Evolutionary conservation across 2,797 vertebrate genomes (phyloP).

Genomic region (Phataginus tetradactyla): DNA sequence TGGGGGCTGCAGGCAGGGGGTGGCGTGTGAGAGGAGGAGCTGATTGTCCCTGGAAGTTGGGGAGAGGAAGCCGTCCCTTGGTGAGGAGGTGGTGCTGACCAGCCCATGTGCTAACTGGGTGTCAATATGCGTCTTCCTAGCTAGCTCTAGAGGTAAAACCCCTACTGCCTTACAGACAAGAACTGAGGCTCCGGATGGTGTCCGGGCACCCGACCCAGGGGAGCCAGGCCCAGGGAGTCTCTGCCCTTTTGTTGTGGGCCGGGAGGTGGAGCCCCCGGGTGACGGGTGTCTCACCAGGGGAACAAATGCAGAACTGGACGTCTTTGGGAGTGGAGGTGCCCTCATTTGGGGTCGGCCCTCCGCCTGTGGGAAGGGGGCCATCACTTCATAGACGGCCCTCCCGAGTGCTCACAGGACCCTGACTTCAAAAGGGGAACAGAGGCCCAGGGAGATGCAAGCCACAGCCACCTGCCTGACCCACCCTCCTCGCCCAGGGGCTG

Average conservation of each 20-base stretch:
- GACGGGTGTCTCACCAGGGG: neutral
- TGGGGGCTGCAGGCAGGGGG: neutral
- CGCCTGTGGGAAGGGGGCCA: neutral
- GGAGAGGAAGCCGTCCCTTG: neutral
- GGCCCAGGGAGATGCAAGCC: neutral
- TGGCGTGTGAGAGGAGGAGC: neutral
- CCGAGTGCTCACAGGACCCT: rapidly evolving
- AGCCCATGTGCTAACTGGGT: rapidly evolving
- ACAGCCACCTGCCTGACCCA: rapidly evolving
- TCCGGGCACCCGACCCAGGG: neutral
- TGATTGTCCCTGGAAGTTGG: neutral
- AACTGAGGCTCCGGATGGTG: rapidly evolving
- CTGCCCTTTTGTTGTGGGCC: rapidly evolving
- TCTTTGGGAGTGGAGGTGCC: neutral
- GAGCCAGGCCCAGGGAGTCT: neutral
- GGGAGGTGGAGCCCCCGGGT: neutral
- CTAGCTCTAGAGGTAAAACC: neutral
- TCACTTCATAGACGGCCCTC: rapidly evolving
- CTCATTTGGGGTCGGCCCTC: neutral
- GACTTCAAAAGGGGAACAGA: rapidly evolving
- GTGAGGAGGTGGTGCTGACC: neutral
- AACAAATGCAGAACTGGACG: neutral
- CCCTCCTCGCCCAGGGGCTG: rapidly evolving
- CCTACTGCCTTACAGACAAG: neutral
- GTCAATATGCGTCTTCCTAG: neutral